Evolutionary conservation across 2,113 vertebrate genomes (phyloP), one percentile per base, ranked within the genome.

Genomic region (Lagenorhynchus albirostris): DNA sequence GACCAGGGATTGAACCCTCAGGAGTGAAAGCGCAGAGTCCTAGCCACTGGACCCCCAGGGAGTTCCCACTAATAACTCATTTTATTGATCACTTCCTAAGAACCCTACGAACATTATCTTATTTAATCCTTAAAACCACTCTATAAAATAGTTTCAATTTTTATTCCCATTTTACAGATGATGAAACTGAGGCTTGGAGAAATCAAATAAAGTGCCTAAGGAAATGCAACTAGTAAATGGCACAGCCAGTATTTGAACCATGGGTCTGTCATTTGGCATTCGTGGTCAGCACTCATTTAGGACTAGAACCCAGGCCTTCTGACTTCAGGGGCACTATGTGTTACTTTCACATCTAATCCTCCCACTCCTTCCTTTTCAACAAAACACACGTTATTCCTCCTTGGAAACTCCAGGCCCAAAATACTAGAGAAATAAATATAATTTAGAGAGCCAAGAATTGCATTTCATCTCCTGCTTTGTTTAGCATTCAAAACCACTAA

Each of bases 371-470:
- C 92, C 89, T 95, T 91, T 97, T 87, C 25, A 92, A 82, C 63
- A 62, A 94, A 91, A 80, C n/a, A 80, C 41, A 50, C 60, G 70
- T 73, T 95, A 94, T 38, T 82, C 74, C 36, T 90, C 50, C 10
- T 63, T 81, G 60, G 91, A 92, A 67, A 65, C 67, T 81, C 84
- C 31, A 73, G 91, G 31, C 81, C 89, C 58, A 71, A 93, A 97
- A 97, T 93, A 91, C 86, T 63, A 71, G 73, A 94, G 71, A 94
- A 91, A 93, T 96, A 97, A 97, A 95, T 97, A 98, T 82, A 94
- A 93, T 33, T 96, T 93, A 65, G 50, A 93, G 47, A 91, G 74
- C 55, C 82, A 65, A 77, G 73, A 73, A 70, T n/a, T 97, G 73
- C 77, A 94, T 97, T 96, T 95, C 50, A 0, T 94, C 89, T 97